phyloP scores from a whole-genome alignment of 2,113 vertebrate species.

The Elephantulus edwardii region DNA sequence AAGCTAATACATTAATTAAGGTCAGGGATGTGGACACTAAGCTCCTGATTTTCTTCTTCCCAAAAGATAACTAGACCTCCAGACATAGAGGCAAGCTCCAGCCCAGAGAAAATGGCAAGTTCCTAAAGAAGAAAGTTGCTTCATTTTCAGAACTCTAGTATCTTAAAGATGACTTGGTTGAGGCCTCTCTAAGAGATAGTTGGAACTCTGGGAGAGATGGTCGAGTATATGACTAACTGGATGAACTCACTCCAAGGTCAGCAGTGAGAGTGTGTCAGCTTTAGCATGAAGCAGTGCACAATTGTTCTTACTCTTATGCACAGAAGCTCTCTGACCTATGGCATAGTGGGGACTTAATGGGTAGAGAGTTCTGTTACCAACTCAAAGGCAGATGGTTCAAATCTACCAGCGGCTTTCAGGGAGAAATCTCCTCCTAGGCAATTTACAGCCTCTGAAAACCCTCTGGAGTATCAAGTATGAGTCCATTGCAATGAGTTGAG shows the following conservation, averaged over 20 bases:
- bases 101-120: not conserved
- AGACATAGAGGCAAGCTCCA: not conserved
- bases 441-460: no score
- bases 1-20: no score
- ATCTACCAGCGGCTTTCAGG: no score
- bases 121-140: not conserved
- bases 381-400: no score
- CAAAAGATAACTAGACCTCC: conserved; percentile 1
- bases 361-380: no score
- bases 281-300: not conserved
- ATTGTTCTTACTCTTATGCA: no score
- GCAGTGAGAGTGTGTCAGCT: not conserved
- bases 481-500: no score
- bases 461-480: no score
- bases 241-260: not conserved
- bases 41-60: not conserved
- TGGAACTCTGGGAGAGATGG: not conserved
- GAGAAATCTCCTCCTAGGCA: no score
- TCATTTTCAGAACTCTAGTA: not conserved
- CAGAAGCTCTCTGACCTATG: no score
- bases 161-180: not conserved
- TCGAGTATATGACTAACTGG: not conserved
- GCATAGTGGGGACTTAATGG: no score
- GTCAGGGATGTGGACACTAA: not conserved
- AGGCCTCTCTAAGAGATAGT: no score